Evolutionary conservation across 2,113 vertebrate species (phyloP).

Genomic region (Grallaria varia): DNA sequence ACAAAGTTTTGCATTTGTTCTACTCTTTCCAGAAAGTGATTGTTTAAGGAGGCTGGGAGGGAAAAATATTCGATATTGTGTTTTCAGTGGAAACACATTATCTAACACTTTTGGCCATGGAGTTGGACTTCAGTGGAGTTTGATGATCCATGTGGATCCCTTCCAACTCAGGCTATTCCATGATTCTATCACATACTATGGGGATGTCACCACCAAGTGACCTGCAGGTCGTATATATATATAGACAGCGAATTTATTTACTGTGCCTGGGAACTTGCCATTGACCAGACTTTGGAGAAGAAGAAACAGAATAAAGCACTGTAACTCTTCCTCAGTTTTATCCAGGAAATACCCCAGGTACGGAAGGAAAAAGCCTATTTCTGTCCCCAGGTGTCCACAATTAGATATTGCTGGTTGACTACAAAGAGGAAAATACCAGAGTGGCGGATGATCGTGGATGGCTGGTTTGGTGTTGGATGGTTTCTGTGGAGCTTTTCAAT

Average conservation of each 20-base stretch:
- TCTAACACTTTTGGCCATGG: too few relatives aligned
- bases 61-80: not conserved
- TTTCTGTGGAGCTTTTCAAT: not conserved
- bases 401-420: not conserved
- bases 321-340: fast-evolving
- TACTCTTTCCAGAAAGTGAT: not conserved
- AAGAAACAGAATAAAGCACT: not conserved
- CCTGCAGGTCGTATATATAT: fast-evolving
- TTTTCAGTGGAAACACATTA: not conserved
- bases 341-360: not conserved
- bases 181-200: not conserved
- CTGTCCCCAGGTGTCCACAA: not conserved
- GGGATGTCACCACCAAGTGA: not conserved
- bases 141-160: too few relatives aligned
- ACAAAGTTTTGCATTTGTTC: not conserved
- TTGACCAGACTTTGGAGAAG: not conserved
- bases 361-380: not conserved
- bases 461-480: too few relatives aligned
- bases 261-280: not conserved
- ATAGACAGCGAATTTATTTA: not conserved
- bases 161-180: not conserved
- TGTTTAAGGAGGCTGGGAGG: not conserved
- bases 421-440: not conserved
- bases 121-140: not conserved
- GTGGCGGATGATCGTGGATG: fast-evolving